Evolutionary conservation across 2,797 vertebrate species (phyloP).

Genomic region (Caiman crocodilus): DNA sequence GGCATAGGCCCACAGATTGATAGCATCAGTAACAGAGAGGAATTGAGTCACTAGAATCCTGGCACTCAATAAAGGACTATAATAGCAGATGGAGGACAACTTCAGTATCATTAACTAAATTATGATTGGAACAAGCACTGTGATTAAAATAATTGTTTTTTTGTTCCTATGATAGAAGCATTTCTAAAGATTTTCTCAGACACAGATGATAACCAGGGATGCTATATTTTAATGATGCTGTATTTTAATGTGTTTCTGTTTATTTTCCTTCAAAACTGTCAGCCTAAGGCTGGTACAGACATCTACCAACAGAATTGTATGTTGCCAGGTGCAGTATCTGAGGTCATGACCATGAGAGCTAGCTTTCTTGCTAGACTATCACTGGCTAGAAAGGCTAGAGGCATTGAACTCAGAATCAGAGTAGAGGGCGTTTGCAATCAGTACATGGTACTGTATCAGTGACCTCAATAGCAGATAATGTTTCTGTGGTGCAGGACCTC

Average conservation of each 20-base stretch:
- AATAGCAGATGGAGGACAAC: neutral
- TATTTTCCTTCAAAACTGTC: neutral
- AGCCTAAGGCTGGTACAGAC: neutral
- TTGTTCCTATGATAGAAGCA: neutral
- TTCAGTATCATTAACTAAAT: slow-evolving; percentile 27
- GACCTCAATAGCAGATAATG: neutral
- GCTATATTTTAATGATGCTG: neutral
- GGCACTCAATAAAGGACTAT: neutral
- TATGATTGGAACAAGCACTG: neutral
- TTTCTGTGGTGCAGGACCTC: neutral
- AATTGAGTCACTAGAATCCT: neutral
- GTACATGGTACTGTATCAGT: neutral
- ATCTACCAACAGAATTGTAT: neutral
- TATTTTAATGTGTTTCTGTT: neutral
- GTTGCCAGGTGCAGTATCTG: neutral
- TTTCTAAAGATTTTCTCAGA: neutral
- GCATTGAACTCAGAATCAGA: neutral
- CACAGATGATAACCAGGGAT: neutral
- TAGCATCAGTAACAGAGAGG: neutral
- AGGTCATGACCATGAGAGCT: neutral
- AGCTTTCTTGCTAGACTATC: neutral
- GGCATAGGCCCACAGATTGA: neutral
- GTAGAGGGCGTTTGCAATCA: neutral
- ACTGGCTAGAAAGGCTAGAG: neutral
- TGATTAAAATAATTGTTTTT: neutral